Conservation (phyloP, 2,797 vertebrate species). For the Neomorphus geoffroyi region DNA sequence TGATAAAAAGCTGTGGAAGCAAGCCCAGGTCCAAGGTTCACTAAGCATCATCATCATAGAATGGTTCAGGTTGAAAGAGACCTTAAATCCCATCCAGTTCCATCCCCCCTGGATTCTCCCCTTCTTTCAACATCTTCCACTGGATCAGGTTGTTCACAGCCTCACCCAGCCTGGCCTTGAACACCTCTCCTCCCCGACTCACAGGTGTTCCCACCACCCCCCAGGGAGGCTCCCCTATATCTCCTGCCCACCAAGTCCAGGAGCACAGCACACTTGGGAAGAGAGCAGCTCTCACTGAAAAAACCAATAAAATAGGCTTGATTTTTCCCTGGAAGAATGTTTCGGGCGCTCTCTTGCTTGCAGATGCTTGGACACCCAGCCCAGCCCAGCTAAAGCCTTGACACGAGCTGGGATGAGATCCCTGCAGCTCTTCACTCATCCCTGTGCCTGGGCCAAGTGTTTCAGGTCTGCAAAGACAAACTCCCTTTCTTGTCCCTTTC, state of each 20-base stretch:
- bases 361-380: not conserved
- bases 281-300: not conserved
- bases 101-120: too few species aligned
- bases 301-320: not conserved
- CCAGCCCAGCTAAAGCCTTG: not conserved
- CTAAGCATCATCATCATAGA: not conserved
- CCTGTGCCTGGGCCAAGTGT: not conserved
- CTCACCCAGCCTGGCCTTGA: too few species aligned
- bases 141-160: too few species aligned
- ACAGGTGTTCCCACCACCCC: not conserved
- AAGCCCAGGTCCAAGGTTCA: not conserved
- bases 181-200: too few species aligned
- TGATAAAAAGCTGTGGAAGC: not conserved
- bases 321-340: not conserved
- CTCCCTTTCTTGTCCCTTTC: not conserved
- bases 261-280: rapidly evolving
- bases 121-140: too few species aligned
- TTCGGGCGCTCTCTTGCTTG: not conserved
- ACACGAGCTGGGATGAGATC: not conserved
- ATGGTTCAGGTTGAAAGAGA: too few species aligned
- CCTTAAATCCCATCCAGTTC: too few species aligned
- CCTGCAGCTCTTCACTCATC: not conserved
- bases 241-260: not conserved
- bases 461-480: not conserved
- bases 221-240: not conserved